phyloP scores from a whole-genome alignment of 2,113 vertebrate genomes.

The Calidris pugnax region DNA sequence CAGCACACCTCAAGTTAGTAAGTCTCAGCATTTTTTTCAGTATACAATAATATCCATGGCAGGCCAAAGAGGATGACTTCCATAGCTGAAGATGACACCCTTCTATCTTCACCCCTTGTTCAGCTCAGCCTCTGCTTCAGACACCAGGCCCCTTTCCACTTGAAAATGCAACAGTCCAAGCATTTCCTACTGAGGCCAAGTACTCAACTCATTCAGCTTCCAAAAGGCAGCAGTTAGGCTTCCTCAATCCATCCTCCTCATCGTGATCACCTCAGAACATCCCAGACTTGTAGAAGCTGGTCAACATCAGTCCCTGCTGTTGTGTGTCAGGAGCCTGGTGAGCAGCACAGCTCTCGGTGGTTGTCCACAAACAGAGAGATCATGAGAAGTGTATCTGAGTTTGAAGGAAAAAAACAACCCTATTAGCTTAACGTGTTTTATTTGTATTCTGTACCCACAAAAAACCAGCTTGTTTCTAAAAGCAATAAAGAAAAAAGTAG shows the following conservation, averaged over 20 bases:
- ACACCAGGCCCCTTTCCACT: neutral
- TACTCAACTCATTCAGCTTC: neutral
- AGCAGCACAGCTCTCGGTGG: neutral
- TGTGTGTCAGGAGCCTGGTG: neutral
- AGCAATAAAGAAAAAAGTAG: fast-evolving
- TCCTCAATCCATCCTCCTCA: neutral
- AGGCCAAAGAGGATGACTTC: neutral
- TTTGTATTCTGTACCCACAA: no score
- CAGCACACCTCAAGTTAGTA: neutral
- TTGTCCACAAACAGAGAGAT: constrained; percentile 85
- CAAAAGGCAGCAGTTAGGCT: neutral
- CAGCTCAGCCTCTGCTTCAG: neutral
- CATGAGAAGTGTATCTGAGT: constrained; percentile 81
- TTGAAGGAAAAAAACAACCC: neutral
- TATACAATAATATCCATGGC: fast-evolving
- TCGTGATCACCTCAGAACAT: fast-evolving
- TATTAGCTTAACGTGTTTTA: neutral
- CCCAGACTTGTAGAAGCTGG: fast-evolving
- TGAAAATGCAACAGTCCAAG: neutral
- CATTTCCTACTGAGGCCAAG: neutral
- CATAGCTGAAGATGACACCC: neutral
- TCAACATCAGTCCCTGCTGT: neutral
- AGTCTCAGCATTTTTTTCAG: neutral
- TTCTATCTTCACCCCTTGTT: neutral
- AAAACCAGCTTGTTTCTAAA: neutral